A percentile compares a stretch with the other conserved stretches of the same genome.
Evolutionary conservation across 2,888 invertebrate genomes (phyloP).

Genomic region (Hemistola chrysoprasaria): DNA sequence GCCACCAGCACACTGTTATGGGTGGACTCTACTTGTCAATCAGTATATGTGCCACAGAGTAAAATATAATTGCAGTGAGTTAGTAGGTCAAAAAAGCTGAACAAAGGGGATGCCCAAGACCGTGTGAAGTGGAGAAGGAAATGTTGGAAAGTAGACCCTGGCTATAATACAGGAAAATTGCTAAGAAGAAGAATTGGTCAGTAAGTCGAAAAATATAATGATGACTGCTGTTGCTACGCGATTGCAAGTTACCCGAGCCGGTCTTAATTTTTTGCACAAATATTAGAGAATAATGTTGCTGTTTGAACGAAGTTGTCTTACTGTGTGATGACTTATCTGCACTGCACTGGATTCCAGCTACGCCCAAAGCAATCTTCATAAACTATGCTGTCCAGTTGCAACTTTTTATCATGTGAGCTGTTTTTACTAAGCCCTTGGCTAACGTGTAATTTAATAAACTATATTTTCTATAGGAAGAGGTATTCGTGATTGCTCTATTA

Average conservation of each 20-base stretch:
- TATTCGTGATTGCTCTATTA: constrained; percentile 15
- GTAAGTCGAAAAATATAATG: no score
- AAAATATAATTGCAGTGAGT: background rate
- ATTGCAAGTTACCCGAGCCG: no score
- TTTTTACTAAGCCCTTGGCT: constrained; percentile 28
- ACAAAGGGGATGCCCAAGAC: no score
- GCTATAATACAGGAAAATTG: no score
- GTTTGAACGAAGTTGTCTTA: background rate
- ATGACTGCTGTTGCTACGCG: no score
- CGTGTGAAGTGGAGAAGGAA: no score
- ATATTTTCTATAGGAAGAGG: constrained; percentile 24
- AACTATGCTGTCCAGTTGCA: constrained; percentile 17
- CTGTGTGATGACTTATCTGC: constrained; percentile 2
- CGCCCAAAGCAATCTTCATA: constrained; percentile 22
- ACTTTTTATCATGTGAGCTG: constrained; percentile 23
- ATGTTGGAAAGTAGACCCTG: no score
- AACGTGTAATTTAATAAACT: constrained; percentile 35
- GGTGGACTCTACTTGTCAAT: constrained; percentile 66
- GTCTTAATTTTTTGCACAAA: no score
- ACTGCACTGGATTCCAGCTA: background rate
- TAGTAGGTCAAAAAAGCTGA: background rate
- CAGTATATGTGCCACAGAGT: constrained; percentile 32
- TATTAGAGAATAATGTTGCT: no score
- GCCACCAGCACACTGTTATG: constrained; percentile 56
- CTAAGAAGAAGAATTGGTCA: no score